Evolutionary conservation across 2,113 vertebrate genomes (phyloP), one percentile per base, ranked within the genome.

Genomic region (Elachura formosa): DNA sequence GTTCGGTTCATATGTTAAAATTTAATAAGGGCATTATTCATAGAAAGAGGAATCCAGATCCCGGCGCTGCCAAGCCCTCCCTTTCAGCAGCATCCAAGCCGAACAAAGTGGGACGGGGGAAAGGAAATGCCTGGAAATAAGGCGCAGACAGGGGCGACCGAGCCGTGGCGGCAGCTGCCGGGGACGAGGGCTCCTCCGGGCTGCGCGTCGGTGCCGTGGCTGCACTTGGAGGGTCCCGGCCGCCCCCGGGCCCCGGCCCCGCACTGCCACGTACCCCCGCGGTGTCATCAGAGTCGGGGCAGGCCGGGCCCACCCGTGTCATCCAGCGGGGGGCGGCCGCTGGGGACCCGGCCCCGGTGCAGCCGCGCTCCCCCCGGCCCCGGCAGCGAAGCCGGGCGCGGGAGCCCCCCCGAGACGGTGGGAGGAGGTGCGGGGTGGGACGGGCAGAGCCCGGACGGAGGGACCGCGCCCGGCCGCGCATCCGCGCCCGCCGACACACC

Each of bases 1-100:
- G 93, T 88, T 95, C 56, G 76, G 86, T 88, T 90, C 94, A 93
- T 86, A 91, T 40, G 96, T 71, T 94, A 93, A 80, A 89, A 93
- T 96, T 95, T 96, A 96, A 97, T 96, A 93, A 96, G 92, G 92
- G 92, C 93, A 96, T 97, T 97, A 96, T 96, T 96, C 94, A 96
- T 76, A 25, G 96, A 87, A 93, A 94, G 94, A 94, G 95, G 95
- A 96, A 97, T 96, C 95, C 93, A 80, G 93, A 89, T 41, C 69
- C 89, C 63, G 21, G 87, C 55, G 81, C 79, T 97, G 95, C 93
- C 96, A 96, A 95, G 89, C 92, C 94, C 95, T 81, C 81, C 89
- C 95, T 96, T 97, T 94, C 92, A 95, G 95, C 89, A 93, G 93
- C 93, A 95, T 96, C 97, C 96, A 96, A 95, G 89, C 92, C 89